Evolutionary conservation across 2,888 invertebrate species (phyloP), one percentile per base, ranked within the genome.

Genomic region (Mamestra brassicae): DNA sequence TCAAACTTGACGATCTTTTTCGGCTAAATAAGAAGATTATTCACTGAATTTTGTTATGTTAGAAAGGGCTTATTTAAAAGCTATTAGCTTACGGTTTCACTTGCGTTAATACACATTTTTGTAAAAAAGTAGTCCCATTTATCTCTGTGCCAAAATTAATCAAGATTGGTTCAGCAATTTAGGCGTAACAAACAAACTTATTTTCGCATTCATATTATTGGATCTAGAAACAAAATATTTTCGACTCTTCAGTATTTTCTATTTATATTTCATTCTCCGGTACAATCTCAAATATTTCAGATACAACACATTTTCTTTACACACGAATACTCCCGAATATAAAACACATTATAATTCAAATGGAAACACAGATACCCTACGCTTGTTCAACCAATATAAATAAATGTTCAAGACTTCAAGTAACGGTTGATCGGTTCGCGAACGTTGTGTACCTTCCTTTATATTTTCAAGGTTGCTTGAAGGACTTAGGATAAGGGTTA

Each of bases 281-380:
- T 47, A n/a, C 34, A 50, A 60, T 81, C 38, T 71, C 38, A n/a
- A 61, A 60, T 61, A 60, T 57, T 66, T 71, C 36, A 52, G 45
- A 54, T 17, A 71, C 8, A 69, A 69, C 26, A 69, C 72, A 54
- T 54, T 64, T 52, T 55, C 42, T 61, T 60, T 3, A 71, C 84
- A 68, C 61, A 65, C n/a, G 54, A 78, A 1, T n/a, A 36, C 65
- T 47, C n/a, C 50, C 10, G n/a, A 52, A 71, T 58, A 67, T 17
- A 58, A 54, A 79, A 61, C 57, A 71, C 62, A 79, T 71, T 73
- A 78, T 78, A 74, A 79, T 64, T 64, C 68, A 58, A 83, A 79
- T 74, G 84, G 68, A 74, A 83, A 68, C 42, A 64, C 47, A 77
- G 67, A 83, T 78, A 79, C 58, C 63, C 62, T 55, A 69, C 36